phyloP scores from a whole-genome alignment of 2,797 vertebrate species.

The Hippocampus kuda region DNA sequence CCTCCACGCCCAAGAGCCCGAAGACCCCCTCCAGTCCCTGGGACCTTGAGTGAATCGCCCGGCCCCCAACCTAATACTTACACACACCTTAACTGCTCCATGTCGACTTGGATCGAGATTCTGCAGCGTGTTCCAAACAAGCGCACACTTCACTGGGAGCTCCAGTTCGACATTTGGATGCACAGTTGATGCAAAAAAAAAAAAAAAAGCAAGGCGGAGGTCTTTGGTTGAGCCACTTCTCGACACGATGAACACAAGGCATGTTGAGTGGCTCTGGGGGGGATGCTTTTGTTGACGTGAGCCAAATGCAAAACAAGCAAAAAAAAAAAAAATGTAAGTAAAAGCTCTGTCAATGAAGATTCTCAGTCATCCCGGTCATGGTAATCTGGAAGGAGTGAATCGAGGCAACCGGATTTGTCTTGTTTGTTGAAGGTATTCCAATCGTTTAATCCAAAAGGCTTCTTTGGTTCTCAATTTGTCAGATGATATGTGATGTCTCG shows the following conservation, averaged over 20 bases:
- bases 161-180: constrained; percentile 35
- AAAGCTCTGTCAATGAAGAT: background rate
- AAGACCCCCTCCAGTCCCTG: constrained; percentile 69
- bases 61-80: constrained; percentile 48
- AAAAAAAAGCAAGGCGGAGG: constrained; percentile 43
- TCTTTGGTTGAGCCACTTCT: constrained; percentile 61
- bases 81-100: constrained; percentile 41
- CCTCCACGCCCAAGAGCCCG: constrained; percentile 70
- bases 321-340: constrained; percentile 13
- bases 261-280: constrained; percentile 13
- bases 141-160: constrained; percentile 32
- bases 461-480: background rate
- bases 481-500: background rate
- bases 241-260: constrained; percentile 32
- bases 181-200: constrained; percentile 26
- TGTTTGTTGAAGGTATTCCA: background rate
- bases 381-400: background rate
- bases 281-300: constrained; percentile 15
- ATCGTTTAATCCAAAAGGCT: background rate
- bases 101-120: constrained; percentile 39
- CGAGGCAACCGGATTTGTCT: background rate
- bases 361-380: background rate
- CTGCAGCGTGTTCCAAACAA: constrained; percentile 41
- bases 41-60: constrained; percentile 73
- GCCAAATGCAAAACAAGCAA: constrained; percentile 31